Evolutionary conservation across 2,888 invertebrate species (phyloP).

Genomic region (Mesoligia furuncula): DNA sequence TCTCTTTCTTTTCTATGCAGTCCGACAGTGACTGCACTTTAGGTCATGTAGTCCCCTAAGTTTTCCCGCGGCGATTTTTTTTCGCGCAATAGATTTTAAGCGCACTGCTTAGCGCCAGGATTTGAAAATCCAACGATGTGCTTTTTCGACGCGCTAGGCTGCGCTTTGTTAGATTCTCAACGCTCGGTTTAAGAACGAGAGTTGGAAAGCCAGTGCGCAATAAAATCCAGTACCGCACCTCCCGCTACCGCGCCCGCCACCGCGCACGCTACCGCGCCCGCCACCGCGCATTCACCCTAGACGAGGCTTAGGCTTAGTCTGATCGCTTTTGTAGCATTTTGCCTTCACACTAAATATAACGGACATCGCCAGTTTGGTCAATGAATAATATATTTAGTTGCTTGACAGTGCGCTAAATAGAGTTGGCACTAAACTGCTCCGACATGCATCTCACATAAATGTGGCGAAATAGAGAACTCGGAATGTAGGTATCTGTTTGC

Average conservation of each 20-base stretch:
- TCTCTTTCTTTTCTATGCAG: too few species aligned
- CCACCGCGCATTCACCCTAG: not conserved
- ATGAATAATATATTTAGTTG: constrained; percentile 34
- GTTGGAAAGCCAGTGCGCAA: not conserved
- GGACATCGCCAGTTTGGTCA: not conserved
- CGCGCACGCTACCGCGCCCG: not conserved
- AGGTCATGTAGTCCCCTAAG: too few species aligned
- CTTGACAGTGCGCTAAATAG: constrained; percentile 1
- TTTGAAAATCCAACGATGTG: not conserved
- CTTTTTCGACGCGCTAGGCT: not conserved
- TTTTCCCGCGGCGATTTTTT: too few species aligned
- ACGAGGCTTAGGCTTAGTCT: not conserved
- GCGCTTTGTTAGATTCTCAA: not conserved
- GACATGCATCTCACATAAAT: not conserved
- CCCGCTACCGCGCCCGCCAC: not conserved
- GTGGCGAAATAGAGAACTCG: not conserved
- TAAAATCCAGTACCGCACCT: not conserved
- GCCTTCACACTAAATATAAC: constrained; percentile 19
- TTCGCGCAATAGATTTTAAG: not conserved
- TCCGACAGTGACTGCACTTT: too few species aligned
- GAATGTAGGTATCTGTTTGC: too few species aligned
- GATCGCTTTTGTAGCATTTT: not conserved
- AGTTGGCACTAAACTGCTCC: not conserved
- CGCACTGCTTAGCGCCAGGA: not conserved
- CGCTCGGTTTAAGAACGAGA: too few species aligned